phyloP scores from a whole-genome alignment of 2,888 invertebrate species.

The Pteria penguin region DNA sequence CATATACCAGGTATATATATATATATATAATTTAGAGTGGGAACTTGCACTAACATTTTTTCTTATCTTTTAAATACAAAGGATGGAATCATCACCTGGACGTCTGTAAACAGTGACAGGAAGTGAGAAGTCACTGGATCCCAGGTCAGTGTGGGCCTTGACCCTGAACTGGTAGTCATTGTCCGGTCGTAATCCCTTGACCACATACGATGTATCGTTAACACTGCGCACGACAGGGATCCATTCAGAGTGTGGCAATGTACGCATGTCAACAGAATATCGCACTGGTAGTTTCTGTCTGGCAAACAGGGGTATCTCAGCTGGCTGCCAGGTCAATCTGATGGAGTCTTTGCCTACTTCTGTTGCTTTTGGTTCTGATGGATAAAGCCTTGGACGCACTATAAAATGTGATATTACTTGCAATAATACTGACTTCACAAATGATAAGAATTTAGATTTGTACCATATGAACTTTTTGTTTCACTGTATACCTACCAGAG shows the following conservation, averaged over 20 bases:
- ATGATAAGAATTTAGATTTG: no score
- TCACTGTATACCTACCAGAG: no score
- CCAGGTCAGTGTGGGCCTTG: conserved; percentile 96
- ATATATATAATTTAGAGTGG: no score
- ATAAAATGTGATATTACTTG: no score
- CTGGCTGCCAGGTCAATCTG: conserved; percentile 71
- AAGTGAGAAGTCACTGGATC: conserved; percentile 96
- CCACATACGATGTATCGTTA: conserved; percentile 58
- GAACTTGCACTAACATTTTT: no score
- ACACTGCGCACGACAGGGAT: conserved; percentile 77
- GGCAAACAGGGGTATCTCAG: conserved; percentile 65
- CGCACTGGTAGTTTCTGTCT: conserved; percentile 61
- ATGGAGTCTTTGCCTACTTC: conserved; percentile 66
- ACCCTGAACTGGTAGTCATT: conserved; percentile 97
- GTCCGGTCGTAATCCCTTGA: conserved; percentile 62
- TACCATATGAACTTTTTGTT: no score
- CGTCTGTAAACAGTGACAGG: conserved; percentile 69
- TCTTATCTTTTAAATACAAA: no score
- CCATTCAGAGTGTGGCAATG: conserved; percentile 67
- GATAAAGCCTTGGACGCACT: conserved; percentile 68
- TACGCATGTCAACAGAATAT: conserved; percentile 69
- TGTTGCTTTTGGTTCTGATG: conserved; percentile 58
- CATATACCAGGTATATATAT: no score
- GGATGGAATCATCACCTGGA: conserved; percentile 55
- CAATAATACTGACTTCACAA: no score